Percentiles rank a stretch among this genome's conserved stretches.
phyloP scores from a whole-genome alignment of 1,140 invertebrate genomes.

The Protaetia brevitarsis region DNA sequence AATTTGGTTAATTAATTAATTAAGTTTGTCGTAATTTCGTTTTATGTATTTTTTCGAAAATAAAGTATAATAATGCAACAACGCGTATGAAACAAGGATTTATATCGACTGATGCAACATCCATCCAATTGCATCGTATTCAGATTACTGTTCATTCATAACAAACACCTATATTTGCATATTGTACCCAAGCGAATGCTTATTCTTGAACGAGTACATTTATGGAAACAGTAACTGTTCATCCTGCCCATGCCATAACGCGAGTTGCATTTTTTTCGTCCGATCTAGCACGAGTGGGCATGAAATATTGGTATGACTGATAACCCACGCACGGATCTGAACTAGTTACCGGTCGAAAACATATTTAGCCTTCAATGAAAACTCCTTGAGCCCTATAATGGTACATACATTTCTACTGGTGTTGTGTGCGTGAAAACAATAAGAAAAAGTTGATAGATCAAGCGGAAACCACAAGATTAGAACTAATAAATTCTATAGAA shows the following conservation, averaged over 20 bases:
- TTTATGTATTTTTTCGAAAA: too few relatives aligned
- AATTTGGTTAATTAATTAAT: too few relatives aligned
- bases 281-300: neutral
- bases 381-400: neutral
- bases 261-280: neutral
- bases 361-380: neutral
- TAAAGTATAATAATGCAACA: too few relatives aligned
- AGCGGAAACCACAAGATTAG: neutral
- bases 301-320: constrained; percentile 6
- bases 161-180: too few relatives aligned
- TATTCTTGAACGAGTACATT: too few relatives aligned
- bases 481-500: too few relatives aligned
- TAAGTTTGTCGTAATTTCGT: too few relatives aligned
- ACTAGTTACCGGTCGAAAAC: neutral
- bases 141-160: too few relatives aligned
- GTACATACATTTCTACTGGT: neutral
- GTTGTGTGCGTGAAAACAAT: neutral
- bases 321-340: neutral
- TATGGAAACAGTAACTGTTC: neutral
- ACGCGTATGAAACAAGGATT: too few relatives aligned
- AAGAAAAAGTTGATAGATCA: neutral
- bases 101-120: too few relatives aligned
- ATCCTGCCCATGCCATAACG: neutral
- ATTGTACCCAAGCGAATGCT: too few relatives aligned
- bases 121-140: too few relatives aligned